Evolutionary conservation across 2,113 vertebrate genomes (phyloP).

Genomic region (Manacus vitellinus): DNA sequence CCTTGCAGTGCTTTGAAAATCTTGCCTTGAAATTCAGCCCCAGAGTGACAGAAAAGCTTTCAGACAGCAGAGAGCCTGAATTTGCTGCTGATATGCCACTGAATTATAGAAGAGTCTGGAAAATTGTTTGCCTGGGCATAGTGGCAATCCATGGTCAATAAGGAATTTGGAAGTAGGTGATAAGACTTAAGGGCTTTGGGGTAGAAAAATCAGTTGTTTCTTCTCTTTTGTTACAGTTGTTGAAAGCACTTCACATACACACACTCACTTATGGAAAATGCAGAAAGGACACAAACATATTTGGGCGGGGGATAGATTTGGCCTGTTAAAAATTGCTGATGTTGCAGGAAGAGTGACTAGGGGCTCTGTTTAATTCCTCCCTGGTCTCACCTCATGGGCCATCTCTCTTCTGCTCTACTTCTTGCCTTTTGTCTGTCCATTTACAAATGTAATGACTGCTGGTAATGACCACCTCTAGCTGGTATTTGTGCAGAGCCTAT

Average conservation of each 20-base stretch:
- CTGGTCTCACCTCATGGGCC: not conserved
- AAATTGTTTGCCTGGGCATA: not conserved
- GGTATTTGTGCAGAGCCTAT: not conserved
- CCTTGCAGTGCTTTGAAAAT: not conserved
- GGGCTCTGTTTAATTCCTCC: not conserved
- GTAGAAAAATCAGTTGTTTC: not conserved
- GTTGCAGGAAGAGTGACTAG: not conserved
- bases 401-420: not conserved
- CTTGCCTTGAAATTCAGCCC: conserved; percentile 7
- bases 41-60: not conserved
- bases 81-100: not conserved
- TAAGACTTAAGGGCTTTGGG: not conserved
- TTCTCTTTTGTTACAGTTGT: not conserved
- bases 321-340: not conserved
- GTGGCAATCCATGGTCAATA: not conserved
- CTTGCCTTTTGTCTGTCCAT: not conserved
- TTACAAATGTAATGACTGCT: not conserved
- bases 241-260: not conserved
- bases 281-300: not conserved
- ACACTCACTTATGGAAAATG: not conserved
- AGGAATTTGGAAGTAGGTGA: not conserved
- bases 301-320: not conserved
- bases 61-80: not conserved
- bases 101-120: not conserved
- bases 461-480: not conserved